Evolutionary conservation across 2,113 vertebrate species (phyloP), one percentile per base, ranked within the genome.

Genomic region (Chlorodrepanis virens): DNA sequence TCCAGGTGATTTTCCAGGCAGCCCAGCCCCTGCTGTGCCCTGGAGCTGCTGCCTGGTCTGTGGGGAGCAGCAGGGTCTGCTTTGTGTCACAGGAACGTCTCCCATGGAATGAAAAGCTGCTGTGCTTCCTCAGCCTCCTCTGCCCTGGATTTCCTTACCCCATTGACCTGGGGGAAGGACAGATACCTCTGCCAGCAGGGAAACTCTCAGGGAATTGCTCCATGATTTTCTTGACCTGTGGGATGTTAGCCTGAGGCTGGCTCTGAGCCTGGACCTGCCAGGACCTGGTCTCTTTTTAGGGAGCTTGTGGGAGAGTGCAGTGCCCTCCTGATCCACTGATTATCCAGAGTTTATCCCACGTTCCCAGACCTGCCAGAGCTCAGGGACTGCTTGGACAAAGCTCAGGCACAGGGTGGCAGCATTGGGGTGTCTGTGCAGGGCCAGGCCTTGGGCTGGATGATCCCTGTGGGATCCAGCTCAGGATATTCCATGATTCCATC

Each of bases 161-260:
- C n/a, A 2, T 44, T 49, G 16, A 1, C 17, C 0, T 59, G 54
- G 80, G 56, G 60, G 65, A 14, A 50, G 65, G 28, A 29, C 10
- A 14, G 60, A n/a, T 1, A 13, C 1, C 84, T 12, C 33, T 40
- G 50, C 47, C 75, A 28, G 56, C 22, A 40, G 25, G 22, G 63
- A 11, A 6, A 6, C 35, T 23, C 79, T 10, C 61, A 24, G 1
- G 24, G 24, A n/a, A 11, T n/a, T 37, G 56, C 8, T 61, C 45
- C 35, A 1, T 5, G 13, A 4, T 57, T 85, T 49, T 28, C n/a
- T 3, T 21, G 37, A 19, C 45, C 11, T 0, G 0, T 2, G 7
- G 45, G 11, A 1, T 6, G 7, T 29, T 4, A 4, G 21, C 31
- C 59, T 45, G 47, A 24, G 27, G 63, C 9, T 35, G 77, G 29